Conservation (phyloP, 1,140 invertebrate genomes). For the Laupala kohalensis region DNA sequence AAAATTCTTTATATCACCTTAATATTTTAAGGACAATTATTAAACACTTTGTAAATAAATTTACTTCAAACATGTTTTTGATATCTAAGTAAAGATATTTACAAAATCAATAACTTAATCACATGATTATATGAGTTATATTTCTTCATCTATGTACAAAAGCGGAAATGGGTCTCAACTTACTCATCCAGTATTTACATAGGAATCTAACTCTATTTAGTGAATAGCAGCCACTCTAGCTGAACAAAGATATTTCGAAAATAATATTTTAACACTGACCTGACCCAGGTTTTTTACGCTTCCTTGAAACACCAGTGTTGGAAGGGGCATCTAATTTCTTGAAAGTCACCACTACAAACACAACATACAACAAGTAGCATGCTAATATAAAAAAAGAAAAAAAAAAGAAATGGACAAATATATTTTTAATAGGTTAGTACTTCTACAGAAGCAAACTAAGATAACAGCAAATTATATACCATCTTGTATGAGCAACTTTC, state of each 20-base stretch:
- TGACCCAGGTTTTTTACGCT: conserved; percentile 60
- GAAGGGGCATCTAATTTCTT: conserved; percentile 27
- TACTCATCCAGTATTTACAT: too few relatives aligned
- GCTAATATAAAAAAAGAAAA: conserved; percentile 11
- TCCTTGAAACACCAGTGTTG: conserved; percentile 38
- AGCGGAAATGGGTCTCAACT: too few relatives aligned
- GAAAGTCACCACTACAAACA: conserved; percentile 34
- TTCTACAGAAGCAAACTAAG: background rate
- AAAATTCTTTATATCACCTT: too few relatives aligned
- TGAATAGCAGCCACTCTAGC: background rate
- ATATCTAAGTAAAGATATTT: too few relatives aligned
- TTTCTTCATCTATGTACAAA: too few relatives aligned
- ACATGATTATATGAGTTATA: too few relatives aligned
- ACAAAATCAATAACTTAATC: too few relatives aligned
- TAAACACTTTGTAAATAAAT: too few relatives aligned
- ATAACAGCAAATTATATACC: background rate
- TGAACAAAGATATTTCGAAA: background rate
- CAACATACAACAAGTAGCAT: conserved; percentile 20
- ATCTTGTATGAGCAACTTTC: background rate
- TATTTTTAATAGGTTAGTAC: conserved; percentile 1
- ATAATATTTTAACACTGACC: conserved; percentile 36
- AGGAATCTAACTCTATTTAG: background rate
- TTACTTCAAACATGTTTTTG: too few relatives aligned
- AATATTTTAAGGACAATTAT: too few relatives aligned
- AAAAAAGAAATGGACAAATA: conserved; percentile 3